Conservation (phyloP, 2,888 invertebrate species). For the Ophion obscuratus region DNA sequence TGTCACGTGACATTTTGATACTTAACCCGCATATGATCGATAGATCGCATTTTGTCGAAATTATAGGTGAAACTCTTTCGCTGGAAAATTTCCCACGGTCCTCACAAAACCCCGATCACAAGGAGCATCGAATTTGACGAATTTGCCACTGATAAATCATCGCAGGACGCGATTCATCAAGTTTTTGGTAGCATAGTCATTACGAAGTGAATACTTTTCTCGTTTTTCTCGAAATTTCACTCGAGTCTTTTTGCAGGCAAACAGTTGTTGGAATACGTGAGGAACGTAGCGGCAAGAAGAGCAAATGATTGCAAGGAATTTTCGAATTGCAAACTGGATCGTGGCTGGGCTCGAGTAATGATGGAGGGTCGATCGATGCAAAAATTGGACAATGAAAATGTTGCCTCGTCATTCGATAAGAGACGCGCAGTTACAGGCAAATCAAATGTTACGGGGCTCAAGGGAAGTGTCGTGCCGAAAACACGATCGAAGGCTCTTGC, state of each 20-base stretch:
- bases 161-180: conserved; percentile 76
- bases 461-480: conserved; percentile 3
- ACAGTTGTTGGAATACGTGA: conserved; percentile 39
- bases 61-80: conserved; percentile 76
- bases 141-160: conserved; percentile 71
- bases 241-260: conserved; percentile 9
- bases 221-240: background rate
- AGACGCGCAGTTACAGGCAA: conserved; percentile 31
- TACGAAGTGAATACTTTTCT: background rate
- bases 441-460: background rate
- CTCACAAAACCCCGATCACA: conserved; percentile 75
- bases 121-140: conserved; percentile 70
- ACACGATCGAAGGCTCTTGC: conserved; percentile 15
- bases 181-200: conserved; percentile 74
- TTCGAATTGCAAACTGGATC: conserved; percentile 31
- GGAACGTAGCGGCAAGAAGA: conserved; percentile 8
- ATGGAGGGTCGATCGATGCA: conserved; percentile 53
- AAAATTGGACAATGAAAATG: conserved; percentile 1
- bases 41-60: background rate
- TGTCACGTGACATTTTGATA: conserved; percentile 13
- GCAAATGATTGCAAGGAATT: conserved; percentile 33
- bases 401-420: conserved; percentile 14
- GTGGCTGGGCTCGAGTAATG: conserved; percentile 56
- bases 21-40: conserved; percentile 19
- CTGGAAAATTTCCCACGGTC: conserved; percentile 80